Conservation (phyloP, 2,797 vertebrate species). For the Salmo trutta region DNA sequence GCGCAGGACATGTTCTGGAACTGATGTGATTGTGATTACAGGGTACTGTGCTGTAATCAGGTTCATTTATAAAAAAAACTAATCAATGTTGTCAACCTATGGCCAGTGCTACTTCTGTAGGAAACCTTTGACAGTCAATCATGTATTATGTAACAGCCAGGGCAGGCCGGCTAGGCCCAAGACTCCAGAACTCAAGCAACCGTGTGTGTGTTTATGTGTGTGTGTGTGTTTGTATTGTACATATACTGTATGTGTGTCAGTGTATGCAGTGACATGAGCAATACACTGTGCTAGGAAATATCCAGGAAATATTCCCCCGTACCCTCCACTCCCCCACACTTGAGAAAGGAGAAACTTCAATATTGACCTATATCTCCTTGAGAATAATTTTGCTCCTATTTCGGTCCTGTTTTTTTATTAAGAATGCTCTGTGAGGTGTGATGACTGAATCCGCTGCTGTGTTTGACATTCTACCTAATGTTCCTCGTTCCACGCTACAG, state of each 20-base stretch:
- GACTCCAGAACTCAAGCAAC: background rate
- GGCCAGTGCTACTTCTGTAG: conserved; percentile 8
- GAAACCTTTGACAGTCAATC: conserved; percentile 21
- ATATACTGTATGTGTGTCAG: background rate
- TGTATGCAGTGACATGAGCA: conserved; percentile 8
- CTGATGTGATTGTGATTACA: too few relatives aligned
- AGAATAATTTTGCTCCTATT: conserved; percentile 75
- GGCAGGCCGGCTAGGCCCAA: background rate
- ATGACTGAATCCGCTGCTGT: conserved; percentile 45
- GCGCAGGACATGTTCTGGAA: too few relatives aligned
- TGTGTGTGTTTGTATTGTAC: too few relatives aligned
- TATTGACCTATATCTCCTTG: conserved; percentile 74
- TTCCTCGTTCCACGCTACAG: conserved; percentile 60
- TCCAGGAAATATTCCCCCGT: conserved; percentile 21
- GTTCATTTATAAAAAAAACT: background rate
- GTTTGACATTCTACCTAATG: conserved; percentile 75
- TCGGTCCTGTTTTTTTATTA: conserved; percentile 44
- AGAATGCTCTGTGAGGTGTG: conserved; percentile 46
- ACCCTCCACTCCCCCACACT: conserved; percentile 31
- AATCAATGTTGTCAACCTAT: conserved; percentile 25
- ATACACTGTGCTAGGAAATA: conserved; percentile 33
- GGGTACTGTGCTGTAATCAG: background rate
- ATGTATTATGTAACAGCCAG: background rate
- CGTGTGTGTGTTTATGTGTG: too few relatives aligned
- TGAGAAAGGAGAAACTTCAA: conserved; percentile 63